Evolutionary conservation across 1,140 invertebrate species (phyloP), one percentile per base, ranked within the genome.

Genomic region (Dinothrombium tinctorium): DNA sequence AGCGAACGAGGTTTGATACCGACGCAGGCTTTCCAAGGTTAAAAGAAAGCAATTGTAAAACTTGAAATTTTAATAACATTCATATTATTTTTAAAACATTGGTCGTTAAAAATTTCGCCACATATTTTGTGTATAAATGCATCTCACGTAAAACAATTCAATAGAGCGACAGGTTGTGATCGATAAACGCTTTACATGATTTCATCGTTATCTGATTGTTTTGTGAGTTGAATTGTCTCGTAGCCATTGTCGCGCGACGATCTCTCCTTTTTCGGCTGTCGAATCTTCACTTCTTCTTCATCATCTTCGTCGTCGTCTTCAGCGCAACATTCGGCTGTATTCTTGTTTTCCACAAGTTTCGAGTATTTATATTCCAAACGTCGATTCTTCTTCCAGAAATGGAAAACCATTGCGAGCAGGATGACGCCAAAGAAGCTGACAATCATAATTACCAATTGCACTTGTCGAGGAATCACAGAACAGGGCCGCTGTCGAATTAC

Each of bases 351-450:
- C 9, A 69, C 59, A 14, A 71, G 53, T 49, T 68, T 69, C 58
- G 64, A 68, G 50, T 71, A 71, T 48, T 69, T 69, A 51, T 69
- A 69, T 49, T 71, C 66, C 26, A 70, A 49, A 51, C 56, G 61
- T 43, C 54, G 54, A 47, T 69, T 68, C 45, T 62, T 59, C 43
- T 62, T 60, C 65, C 66, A 69, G 48, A 65, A 65, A 48, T 64
- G 62, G 37, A 66, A 48, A 20, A 68, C 53, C 6, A 62, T 47
- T 22, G 57, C 40, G 5, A 58, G 53, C 2, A 68, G 48, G 4
- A 65, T 40, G 1, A 66, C 28, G 4, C 59, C 63, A 5, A 66
- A 43, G 19, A 56, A 50, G n/a, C 59, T 48, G 8, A 59, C 54
- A 8, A 59, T 51, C 0, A 51, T 52, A 29, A 61, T 55, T 0